Evolutionary conservation across 2,888 invertebrate species (phyloP).

Genomic region (Poecilus cupreus): DNA sequence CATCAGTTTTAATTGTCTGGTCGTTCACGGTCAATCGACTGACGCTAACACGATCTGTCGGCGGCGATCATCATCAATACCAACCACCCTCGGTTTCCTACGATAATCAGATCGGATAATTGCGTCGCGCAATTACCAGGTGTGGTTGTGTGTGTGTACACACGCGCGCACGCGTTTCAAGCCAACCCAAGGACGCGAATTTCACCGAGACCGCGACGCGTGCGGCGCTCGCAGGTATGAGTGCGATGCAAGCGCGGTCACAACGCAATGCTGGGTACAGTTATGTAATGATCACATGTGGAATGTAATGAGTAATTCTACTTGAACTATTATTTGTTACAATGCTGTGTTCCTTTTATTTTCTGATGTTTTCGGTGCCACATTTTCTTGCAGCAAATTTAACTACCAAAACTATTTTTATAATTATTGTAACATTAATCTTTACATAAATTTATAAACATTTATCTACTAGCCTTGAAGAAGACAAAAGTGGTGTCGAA

Average conservation of each 20-base stretch:
- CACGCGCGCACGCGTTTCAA: not conserved
- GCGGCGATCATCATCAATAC: not conserved
- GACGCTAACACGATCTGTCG: constrained; percentile 43
- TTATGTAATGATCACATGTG: constrained; percentile 4
- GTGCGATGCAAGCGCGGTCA: not conserved
- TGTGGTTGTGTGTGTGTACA: not conserved
- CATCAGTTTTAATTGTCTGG: constrained; percentile 60
- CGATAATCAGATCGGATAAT: constrained; percentile 46
- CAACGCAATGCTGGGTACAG: not conserved
- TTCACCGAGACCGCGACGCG: not conserved
- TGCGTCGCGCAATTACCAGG: constrained; percentile 47
- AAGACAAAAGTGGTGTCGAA: too few relatives aligned
- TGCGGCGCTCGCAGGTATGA: not conserved
- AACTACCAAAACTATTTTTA: too few relatives aligned
- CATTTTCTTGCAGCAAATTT: too few relatives aligned
- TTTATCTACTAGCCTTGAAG: too few relatives aligned
- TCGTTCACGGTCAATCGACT: constrained; percentile 59
- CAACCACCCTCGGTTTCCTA: not conserved
- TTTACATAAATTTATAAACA: too few relatives aligned
- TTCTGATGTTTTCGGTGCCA: too few relatives aligned
- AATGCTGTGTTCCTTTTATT: too few relatives aligned
- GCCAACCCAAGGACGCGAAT: constrained; percentile 35
- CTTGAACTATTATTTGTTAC: too few relatives aligned
- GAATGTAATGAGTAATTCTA: not conserved
- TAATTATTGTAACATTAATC: too few relatives aligned